Evolutionary conservation across 2,113 vertebrate genomes (phyloP), one percentile per base, ranked within the genome.

Genomic region (Puffinus mauretanicus): DNA sequence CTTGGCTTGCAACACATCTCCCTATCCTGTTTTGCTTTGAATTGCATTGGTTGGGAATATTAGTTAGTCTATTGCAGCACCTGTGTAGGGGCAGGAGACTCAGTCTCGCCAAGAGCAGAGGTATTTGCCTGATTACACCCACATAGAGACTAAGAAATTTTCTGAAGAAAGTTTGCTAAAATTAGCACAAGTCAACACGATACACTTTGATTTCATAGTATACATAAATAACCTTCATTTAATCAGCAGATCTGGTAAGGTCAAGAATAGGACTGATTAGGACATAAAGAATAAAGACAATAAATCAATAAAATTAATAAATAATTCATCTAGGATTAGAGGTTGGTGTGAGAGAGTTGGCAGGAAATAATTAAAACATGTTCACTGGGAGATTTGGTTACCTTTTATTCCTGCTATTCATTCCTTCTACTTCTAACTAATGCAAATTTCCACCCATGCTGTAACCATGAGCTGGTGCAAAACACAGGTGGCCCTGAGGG

Each of bases 301-400:
- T 66, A 77, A 88, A 88, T 88, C 44, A 90, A 77, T 76, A 83
- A 42, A 75, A 72, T 58, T n/a, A 89, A 58, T 81, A 67, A 75
- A 58, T 60, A 89, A 66, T 69, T 85, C 32, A 3, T 34, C 83
- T 93, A 72, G 16, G 26, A 51, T 95, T 93, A 84, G 44, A 93
- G 27, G 21, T 54, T 94, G 21, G 40, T 91, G 84, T 94, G 94
- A 91, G 89, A 85, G 73, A 89, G 42, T 71, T 94, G 66, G 30
- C 55, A 92, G 87, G 89, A 96, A 96, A 72, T 93, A 86, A 95
- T 85, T 96, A 82, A 91, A 91, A 64, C 27, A 65, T 9, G n/a
- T 80, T 90, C 16, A 8, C 42, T 80, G 38, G 19, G 55, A 78
- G 42, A 95, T 97, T 52, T 82, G 76, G 42, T 81, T 92, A 67